Base-by-base conservation (phyloP, 2,888 invertebrate species). In the Dorcus hopei region DNA sequence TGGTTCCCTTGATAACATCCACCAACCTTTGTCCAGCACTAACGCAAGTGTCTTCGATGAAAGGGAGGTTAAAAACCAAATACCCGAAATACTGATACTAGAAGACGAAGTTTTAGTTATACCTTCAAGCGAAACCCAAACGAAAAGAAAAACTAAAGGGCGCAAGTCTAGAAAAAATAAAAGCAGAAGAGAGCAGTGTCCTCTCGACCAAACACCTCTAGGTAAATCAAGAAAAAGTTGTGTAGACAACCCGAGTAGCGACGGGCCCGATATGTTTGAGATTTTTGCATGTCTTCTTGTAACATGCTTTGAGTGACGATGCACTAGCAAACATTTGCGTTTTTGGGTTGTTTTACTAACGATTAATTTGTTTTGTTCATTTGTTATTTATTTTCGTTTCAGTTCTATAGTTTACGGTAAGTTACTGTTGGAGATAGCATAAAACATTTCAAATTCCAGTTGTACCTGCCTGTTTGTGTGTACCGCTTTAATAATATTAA, bases 191-290 rank as follows among this genome's bases (percentile, higher is more conserved):
- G 69, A 63, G 50, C 64, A 59, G 39, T 70, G 66, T 64, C 62
- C 64, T 40, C 38, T 71, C 52, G 67, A 66, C 53, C 64, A 66
- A 55, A 66, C 67, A 61, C 68, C 68, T 26, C 62, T 72, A 66
- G 72, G 73, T 70, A 68, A 69, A 58, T 65, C 62, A 52, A 54
- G 48, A 58, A 53, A 54, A 57, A 43, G 49, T 61, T 58, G 58
- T 58, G 58, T 40, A 33, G 54, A 33, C 26, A 56, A 52, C 59
- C 60, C 62, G 53, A 61, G 33, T 54, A 58, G 63, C 61, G 56
- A 54, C 55, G 59, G 60, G 50, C 77, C 78, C 79, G 77, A 78
- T 76, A 78, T 78, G 78, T 77, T 77, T 77, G 75, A 71, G 62
- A 70, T 64, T 65, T 61, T 64, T 68, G 70, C 71, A 71, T 72